These are phyloP conservation scores for Amia ocellicauda DNA, from an alignment of 2,113 vertebrate species.

Conservation along the genomic window DNA sequence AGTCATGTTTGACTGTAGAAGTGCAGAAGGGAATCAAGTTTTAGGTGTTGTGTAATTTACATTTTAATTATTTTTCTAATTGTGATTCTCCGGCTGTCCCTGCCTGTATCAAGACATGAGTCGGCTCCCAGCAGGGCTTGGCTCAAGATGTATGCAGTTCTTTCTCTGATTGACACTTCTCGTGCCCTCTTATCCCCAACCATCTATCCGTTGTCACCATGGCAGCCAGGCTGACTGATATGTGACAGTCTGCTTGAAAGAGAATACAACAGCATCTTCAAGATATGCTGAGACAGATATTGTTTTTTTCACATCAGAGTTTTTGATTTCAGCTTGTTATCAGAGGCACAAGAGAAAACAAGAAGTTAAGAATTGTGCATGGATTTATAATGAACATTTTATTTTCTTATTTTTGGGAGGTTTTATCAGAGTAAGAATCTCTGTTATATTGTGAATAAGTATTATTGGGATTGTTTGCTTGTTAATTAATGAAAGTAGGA, in stretches of 20 bases:
- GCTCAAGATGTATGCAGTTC: not conserved
- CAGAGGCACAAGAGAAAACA: no score
- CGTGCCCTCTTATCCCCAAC: not conserved
- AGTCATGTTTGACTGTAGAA: not conserved
- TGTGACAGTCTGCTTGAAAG: conserved; percentile 6
- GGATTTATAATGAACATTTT: no score
- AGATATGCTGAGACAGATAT: not conserved
- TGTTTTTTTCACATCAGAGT: not conserved
- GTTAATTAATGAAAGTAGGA: no score
- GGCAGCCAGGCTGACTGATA: conserved; percentile 13
- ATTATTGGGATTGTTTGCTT: no score
- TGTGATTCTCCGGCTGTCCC: conserved; percentile 4
- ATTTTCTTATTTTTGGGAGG: no score
- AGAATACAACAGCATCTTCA: not conserved
- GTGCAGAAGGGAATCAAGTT: not conserved
- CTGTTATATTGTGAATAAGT: no score
- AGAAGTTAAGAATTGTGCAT: no score
- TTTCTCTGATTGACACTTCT: not conserved
- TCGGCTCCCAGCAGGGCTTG: not conserved
- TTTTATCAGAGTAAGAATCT: no score
- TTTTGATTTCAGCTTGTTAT: not conserved
- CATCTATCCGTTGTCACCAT: conserved; percentile 6
- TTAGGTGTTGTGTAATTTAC: conserved; percentile 16
- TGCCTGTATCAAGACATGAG: not conserved
- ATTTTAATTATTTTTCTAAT: conserved; percentile 26